phyloP scores from a whole-genome alignment of 2,113 vertebrate species.

The Corapipo altera region DNA sequence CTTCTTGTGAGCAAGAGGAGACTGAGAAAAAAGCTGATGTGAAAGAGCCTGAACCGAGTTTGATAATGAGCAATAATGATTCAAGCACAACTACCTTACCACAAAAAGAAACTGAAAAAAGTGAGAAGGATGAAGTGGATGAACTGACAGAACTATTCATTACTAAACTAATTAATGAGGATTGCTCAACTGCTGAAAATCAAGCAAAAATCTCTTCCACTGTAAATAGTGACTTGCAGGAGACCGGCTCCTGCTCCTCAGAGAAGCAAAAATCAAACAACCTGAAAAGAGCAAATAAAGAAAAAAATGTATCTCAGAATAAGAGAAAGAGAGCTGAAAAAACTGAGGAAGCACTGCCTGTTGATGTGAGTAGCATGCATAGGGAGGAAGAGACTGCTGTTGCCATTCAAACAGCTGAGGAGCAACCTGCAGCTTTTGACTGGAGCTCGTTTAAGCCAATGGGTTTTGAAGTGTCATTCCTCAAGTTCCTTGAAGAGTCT shows the following conservation, averaged over 20 bases:
- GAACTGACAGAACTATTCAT: constrained; percentile 82
- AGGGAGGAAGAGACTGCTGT: constrained; percentile 81
- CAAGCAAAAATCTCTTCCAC: constrained; percentile 64
- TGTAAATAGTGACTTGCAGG: constrained; percentile 71
- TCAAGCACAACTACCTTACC: constrained; percentile 63
- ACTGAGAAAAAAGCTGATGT: constrained; percentile 51
- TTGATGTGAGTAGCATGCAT: constrained; percentile 29
- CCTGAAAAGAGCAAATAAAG: constrained; percentile 81
- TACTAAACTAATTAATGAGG: constrained; percentile 82
- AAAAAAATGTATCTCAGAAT: constrained; percentile 79
- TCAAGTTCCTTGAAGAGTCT: constrained; percentile 93
- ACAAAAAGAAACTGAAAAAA: constrained; percentile 70
- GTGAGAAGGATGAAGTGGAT: constrained; percentile 81
- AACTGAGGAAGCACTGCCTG: constrained; percentile 45
- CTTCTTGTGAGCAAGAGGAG: constrained; percentile 75
- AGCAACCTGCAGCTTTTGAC: constrained; percentile 76
- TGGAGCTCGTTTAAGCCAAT: constrained; percentile 93
- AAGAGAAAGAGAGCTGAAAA: constrained; percentile 74
- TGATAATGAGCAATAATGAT: constrained; percentile 62
- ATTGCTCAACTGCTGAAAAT: constrained; percentile 70
- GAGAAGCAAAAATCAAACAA: constrained; percentile 74
- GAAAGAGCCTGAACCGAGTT: constrained; percentile 51
- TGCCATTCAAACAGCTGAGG: constrained; percentile 72
- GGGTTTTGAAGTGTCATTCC: constrained; percentile 96
- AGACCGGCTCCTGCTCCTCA: constrained; percentile 56